Evolutionary conservation across 2,888 invertebrate species (phyloP).

Genomic region (Entomobrya multifasciata): DNA sequence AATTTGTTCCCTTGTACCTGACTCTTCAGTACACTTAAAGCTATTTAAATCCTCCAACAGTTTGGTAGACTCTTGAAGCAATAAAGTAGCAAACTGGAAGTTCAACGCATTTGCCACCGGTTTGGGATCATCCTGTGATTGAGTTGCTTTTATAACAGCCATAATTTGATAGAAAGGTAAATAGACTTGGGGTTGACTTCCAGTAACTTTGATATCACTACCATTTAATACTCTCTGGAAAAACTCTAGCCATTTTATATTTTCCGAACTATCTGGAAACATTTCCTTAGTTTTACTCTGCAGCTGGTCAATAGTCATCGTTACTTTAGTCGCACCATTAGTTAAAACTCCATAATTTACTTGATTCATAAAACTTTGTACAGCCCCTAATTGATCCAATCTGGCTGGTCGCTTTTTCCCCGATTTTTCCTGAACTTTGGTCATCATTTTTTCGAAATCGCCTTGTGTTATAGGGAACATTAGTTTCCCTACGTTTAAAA

Average conservation of each 20-base stretch:
- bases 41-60: conserved; percentile 43
- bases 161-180: conserved; percentile 8
- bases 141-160: background rate
- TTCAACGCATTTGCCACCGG: conserved; percentile 45
- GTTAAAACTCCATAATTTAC: background rate
- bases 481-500: conserved; percentile 22
- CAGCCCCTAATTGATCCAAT: conserved; percentile 33
- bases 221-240: conserved; percentile 51
- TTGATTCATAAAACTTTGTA: no score
- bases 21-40: conserved; percentile 45
- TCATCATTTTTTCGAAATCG: conserved; percentile 42
- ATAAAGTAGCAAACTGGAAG: conserved; percentile 33
- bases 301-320: conserved; percentile 28
- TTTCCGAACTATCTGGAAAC: no score
- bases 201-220: conserved; percentile 27
- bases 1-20: conserved; percentile 20
- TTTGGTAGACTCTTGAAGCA: conserved; percentile 52
- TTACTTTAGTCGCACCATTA: no score
- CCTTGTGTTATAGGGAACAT: background rate
- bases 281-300: conserved; percentile 46
- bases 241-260: conserved; percentile 54
- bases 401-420: conserved; percentile 31
- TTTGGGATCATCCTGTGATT: background rate
- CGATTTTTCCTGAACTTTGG: conserved; percentile 1
- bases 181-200: background rate